Percentiles rank a stretch among this genome's conserved stretches.
These are phyloP conservation scores for Colossoma macropomum DNA, from an alignment of 2,113 vertebrate species.

Conservation along the genomic window DNA sequence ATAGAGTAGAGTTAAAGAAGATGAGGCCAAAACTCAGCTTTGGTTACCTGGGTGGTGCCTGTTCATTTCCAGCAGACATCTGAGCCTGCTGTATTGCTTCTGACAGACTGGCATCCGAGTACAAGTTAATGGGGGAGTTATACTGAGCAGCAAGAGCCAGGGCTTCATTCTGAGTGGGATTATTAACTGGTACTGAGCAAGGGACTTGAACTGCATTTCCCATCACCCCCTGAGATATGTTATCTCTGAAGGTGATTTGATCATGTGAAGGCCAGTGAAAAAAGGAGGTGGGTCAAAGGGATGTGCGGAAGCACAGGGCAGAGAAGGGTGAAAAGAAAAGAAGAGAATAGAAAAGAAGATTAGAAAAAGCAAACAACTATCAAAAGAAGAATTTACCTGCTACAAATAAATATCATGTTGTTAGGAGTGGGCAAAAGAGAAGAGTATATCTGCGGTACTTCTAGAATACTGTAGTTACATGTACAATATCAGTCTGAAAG, in stretches of 20 bases:
- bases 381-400: not conserved
- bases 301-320: conserved; percentile 16
- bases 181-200: conserved; percentile 33
- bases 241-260: conserved; percentile 42
- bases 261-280: conserved; percentile 28
- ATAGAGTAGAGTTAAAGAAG: not conserved
- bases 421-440: not conserved
- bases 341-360: conserved; percentile 29
- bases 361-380: conserved; percentile 32
- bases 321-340: conserved; percentile 35
- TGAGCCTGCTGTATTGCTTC: conserved; percentile 55
- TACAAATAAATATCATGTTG: conserved; percentile 1
- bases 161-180: conserved; percentile 27
- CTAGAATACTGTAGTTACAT: no score
- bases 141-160: conserved; percentile 47
- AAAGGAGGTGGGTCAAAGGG: conserved; percentile 31
- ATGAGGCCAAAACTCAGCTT: conserved; percentile 3
- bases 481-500: no score
- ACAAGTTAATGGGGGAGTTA: conserved; percentile 56
- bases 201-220: conserved; percentile 44
- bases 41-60: conserved; percentile 53
- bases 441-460: no score
- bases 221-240: conserved; percentile 37
- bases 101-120: conserved; percentile 51
- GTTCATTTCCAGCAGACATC: conserved; percentile 47